Conservation (phyloP, 2,113 vertebrate genomes). For the Dasypus novemcinctus region DNA sequence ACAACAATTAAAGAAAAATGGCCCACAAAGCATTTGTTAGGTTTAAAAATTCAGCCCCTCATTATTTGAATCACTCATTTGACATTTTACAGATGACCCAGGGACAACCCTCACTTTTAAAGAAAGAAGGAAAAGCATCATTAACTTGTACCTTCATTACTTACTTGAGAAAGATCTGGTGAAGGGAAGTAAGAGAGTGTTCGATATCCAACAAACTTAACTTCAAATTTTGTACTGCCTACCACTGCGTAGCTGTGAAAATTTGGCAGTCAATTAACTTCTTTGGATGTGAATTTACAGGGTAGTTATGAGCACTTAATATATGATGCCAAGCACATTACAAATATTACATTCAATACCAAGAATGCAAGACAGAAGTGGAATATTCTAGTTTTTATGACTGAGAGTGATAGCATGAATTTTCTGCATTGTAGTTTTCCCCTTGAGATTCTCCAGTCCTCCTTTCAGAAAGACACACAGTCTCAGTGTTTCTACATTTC, state of each 20-base stretch:
- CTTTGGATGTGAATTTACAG: not conserved
- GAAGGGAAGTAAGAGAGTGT: not conserved
- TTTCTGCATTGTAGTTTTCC: not conserved
- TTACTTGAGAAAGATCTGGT: not conserved
- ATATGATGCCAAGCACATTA: not conserved
- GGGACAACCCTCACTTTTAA: not conserved
- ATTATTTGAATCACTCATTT: conserved; percentile 23
- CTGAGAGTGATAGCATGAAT: rapidly evolving
- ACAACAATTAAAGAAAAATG: conserved; percentile 55
- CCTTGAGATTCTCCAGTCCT: not conserved
- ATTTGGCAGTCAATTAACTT: not conserved
- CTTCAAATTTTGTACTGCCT: not conserved
- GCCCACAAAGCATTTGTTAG: conserved; percentile 34
- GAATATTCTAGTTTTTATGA: not conserved
- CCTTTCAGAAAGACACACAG: not conserved
- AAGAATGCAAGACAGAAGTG: not conserved
- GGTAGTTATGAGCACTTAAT: not conserved
- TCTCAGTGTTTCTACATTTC: not conserved
- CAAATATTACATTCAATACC: not conserved
- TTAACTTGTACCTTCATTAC: not conserved
- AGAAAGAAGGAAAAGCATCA: not conserved
- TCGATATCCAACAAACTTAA: not conserved
- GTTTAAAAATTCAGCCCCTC: not conserved
- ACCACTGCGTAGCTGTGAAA: not conserved
- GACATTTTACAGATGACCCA: conserved; percentile 55